Base-by-base conservation (phyloP, 2,797 vertebrate genomes). In the Erethizon dorsatum region DNA sequence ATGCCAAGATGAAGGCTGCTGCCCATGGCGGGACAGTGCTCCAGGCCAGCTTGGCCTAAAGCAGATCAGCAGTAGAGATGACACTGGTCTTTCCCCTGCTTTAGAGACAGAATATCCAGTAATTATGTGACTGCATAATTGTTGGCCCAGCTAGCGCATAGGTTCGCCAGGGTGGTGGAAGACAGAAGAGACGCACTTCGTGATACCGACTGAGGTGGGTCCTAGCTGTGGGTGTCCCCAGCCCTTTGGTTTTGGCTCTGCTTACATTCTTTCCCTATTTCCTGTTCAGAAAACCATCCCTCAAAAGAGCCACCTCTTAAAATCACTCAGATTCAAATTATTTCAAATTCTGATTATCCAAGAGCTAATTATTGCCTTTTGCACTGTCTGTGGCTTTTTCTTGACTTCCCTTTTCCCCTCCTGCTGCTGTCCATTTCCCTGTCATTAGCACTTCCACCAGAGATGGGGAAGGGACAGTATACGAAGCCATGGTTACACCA, bases 281-380 rank as follows among this genome's bases (percentile, higher is more conserved):
- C 65, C 61, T 52, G 52, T 89, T 86, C 45, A 59, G 80, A 90
- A 94, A 92, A 73, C 9, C 86, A 41, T 52, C n/a, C 83, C 22
- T 80, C 78, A n/a, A 87, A 80, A 80, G 26, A 57, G n/a, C 50
- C 54, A 73, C 79, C 22, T 93, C 61, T 89, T 41, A 56, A 90
- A 95, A 87, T 85, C 63, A 80, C 73, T 84, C 71, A 17, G 67
- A 83, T 90, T 92, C 0, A 1, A 88, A 54, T 93, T 92, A 87
- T 79, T 98, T 95, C 69, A 15, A 56, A 37, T 88, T 24, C 28
- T 78, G 67, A 80, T 90, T 47, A 92, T 91, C 90, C 18, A n/a
- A 82, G 88, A 93, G 82, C 75, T 97, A 88, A 97, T 98, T 95
- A 95, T 47, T 94, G 85, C 52, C 91, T 83, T 97, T 97, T 52